Evolutionary conservation across 2,888 invertebrate genomes (phyloP).

Genomic region (Prenolepis imparis): DNA sequence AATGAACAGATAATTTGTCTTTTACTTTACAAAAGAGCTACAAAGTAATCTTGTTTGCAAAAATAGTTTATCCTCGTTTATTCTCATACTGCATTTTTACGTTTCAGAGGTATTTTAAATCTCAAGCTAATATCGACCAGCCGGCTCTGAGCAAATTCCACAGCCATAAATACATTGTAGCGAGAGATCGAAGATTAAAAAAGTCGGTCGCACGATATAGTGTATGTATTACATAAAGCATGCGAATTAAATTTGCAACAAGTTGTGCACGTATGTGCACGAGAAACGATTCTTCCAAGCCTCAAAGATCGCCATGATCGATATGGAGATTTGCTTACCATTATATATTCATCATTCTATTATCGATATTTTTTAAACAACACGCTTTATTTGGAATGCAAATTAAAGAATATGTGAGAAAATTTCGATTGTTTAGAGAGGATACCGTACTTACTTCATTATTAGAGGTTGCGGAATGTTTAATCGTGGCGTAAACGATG

Average conservation of each 20-base stretch:
- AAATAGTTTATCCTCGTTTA: background rate
- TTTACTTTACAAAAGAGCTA: background rate
- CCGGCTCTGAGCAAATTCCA: background rate
- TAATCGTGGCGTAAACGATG: background rate
- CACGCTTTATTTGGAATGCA: background rate
- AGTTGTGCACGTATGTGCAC: background rate
- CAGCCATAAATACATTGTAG: constrained; percentile 11
- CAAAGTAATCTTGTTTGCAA: background rate
- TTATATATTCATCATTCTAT: background rate
- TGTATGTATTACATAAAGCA: background rate
- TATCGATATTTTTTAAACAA: background rate
- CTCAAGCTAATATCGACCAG: background rate
- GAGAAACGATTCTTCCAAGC: background rate
- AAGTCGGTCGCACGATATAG: constrained; percentile 24
- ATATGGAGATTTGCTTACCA: background rate
- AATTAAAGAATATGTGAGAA: background rate
- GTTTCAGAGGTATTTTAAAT: background rate
- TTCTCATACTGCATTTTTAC: background rate
- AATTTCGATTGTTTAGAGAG: background rate
- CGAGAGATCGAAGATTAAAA: constrained; percentile 11
- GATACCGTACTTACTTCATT: background rate
- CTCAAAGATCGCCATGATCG: background rate
- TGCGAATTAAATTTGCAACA: background rate
- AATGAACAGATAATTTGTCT: background rate
- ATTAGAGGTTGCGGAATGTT: background rate